Percentiles rank a stretch among this genome's conserved stretches.
phyloP scores from a whole-genome alignment of 2,113 vertebrate genomes.

The Struthio camelus region DNA sequence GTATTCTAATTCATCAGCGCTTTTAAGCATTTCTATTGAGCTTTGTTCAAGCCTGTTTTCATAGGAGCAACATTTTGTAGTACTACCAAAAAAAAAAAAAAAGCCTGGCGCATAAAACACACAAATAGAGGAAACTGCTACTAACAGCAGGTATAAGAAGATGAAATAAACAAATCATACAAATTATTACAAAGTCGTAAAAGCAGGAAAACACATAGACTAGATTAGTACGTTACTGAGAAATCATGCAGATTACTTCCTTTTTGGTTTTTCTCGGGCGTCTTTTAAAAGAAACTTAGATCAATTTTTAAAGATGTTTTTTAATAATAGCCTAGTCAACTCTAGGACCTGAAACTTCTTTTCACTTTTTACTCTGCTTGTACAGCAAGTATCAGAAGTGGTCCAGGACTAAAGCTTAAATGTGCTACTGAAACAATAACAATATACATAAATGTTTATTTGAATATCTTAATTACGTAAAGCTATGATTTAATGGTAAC shows the following conservation, averaged over 20 bases:
- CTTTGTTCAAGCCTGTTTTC: slow-evolving; percentile 10
- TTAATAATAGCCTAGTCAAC: not conserved
- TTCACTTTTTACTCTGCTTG: not conserved
- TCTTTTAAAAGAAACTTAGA: not conserved
- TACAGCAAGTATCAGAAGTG: not conserved
- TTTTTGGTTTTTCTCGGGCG: not conserved
- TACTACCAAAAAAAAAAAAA: too few species aligned
- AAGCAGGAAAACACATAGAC: not conserved
- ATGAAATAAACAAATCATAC: not conserved
- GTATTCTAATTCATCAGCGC: slow-evolving; percentile 16
- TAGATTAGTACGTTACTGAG: not conserved
- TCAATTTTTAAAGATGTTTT: not conserved
- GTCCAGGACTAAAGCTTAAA: not conserved
- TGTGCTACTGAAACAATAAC: not conserved
- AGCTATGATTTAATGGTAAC: not conserved
- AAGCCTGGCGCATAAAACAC: not conserved
- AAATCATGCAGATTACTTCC: not conserved
- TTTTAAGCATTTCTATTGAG: slow-evolving; percentile 13
- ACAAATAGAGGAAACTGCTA: not conserved
- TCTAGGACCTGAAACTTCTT: not conserved
- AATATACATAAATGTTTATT: not conserved
- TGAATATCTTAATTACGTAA: not conserved
- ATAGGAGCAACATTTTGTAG: not conserved
- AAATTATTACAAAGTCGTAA: not conserved
- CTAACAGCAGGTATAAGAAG: not conserved